A percentile compares a stretch with the other conserved stretches of the same genome.
Evolutionary conservation across 2,113 vertebrate genomes (phyloP).

Genomic region (Puffinus mauretanicus): DNA sequence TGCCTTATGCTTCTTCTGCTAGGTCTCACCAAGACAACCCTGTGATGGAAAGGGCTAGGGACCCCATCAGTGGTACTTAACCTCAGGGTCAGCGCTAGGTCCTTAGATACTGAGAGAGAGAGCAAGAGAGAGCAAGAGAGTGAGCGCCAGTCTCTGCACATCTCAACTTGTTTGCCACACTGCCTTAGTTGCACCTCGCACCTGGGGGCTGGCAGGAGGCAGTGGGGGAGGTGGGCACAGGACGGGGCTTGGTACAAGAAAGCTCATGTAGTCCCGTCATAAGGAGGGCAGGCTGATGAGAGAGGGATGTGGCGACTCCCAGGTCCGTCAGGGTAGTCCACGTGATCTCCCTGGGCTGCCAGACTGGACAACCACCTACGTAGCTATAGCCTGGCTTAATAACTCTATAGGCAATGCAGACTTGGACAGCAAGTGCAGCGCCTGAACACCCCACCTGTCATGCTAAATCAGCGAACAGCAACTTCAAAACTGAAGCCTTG

Average conservation of each 20-base stretch:
- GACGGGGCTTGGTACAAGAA: background rate
- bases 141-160: background rate
- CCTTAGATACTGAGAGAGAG: background rate
- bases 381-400: background rate
- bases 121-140: background rate
- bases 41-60: background rate
- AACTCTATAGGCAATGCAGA: background rate
- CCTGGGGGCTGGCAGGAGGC: background rate
- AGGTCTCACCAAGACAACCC: background rate
- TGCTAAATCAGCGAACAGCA: background rate
- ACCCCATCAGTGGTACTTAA: background rate
- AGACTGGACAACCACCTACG: background rate
- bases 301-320: background rate
- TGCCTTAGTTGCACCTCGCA: background rate
- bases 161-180: background rate
- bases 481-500: background rate
- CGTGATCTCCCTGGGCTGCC: fast-evolving
- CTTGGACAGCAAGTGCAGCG: background rate
- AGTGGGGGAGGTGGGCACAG: background rate
- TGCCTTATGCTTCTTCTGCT: background rate
- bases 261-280: fast-evolving
- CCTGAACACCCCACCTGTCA: background rate
- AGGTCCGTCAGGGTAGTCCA: background rate
- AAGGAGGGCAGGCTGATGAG: background rate
- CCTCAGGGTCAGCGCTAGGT: background rate